Evolutionary conservation across 2,888 invertebrate genomes (phyloP), one percentile per base, ranked within the genome.

Genomic region (Lepidochrysops patricia): DNA sequence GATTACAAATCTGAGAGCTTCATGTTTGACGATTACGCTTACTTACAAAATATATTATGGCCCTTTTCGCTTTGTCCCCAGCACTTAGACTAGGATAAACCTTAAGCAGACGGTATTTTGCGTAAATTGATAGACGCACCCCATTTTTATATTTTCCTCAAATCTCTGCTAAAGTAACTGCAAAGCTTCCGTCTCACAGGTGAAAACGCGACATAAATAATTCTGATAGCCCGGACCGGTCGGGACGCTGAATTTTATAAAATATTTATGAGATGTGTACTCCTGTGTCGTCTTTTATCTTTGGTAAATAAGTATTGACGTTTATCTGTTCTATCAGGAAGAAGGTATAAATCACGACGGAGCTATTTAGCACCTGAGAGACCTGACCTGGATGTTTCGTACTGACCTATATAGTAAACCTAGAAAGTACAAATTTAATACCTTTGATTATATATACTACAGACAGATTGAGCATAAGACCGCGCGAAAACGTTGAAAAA

Each of bases 161-260:
- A 54, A 54, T 54, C 54, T 32, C 54, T 54, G 54, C 27, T 32
- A 32, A 54, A 54, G 54, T 54, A 54, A 54, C 54, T 54, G 19
- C 29, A 54, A 54, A 54, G 54, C 54, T 54, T 54, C 54, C 29
- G 54, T 29, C 32, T 29, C 54, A 32, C 54, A 54, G 32, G 54
- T 54, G 54, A 54, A 54, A 54, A 54, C 54, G 54, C 29, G 54
- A 29, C 54, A 32, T 54, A 54, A 54, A 54, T 54, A 54, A 54
- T 54, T 54, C 54, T 54, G 54, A 54, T 54, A 19, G 54, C 54
- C 32, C 27, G 54, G 19, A 19, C 54, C 29, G 19, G 54, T 54
- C 32, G 54, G 54, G 54, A 54, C 32, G 54, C 54, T 19, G 54
- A 32, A 32, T 54, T 54, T 54, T 54, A 54, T 54, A 54, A 19